Percentiles rank a stretch among this genome's conserved stretches.
Conservation (phyloP, 2,888 invertebrate species). For the Orchesellides sinensis region DNA sequence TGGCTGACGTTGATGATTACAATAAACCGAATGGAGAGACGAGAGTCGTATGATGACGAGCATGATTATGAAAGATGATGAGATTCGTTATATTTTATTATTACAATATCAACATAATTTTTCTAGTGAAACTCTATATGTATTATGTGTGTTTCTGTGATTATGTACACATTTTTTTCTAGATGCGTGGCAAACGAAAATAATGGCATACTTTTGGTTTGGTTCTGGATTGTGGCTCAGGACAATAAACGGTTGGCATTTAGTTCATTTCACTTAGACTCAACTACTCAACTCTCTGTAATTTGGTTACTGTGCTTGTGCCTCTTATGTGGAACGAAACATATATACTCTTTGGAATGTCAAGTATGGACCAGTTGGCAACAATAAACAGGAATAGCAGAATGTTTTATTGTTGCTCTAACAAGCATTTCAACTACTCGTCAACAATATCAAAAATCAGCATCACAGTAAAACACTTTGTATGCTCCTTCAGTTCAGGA, state of each 20-base stretch:
- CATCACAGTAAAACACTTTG: constrained; percentile 35
- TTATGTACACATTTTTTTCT: constrained; percentile 1
- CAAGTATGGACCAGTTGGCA: constrained; percentile 64
- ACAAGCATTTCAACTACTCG: constrained; percentile 60
- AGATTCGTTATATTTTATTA: constrained; percentile 65
- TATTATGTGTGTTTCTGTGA: constrained; percentile 1
- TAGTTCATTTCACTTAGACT: constrained; percentile 42
- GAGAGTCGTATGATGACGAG: constrained; percentile 41
- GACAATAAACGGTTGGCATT: constrained; percentile 62
- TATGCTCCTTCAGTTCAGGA: background rate
- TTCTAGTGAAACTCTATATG: constrained; percentile 30
- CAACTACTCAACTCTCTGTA: too few species aligned
- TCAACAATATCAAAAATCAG: constrained; percentile 59
- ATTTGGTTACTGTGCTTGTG: too few species aligned
- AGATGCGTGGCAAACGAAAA: constrained; percentile 29
- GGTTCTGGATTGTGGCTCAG: constrained; percentile 63
- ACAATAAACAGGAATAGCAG: constrained; percentile 64
- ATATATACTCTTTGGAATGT: constrained; percentile 53
- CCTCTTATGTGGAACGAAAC: background rate
- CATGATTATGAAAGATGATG: constrained; percentile 44
- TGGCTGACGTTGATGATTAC: constrained; percentile 55
- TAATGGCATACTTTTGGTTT: constrained; percentile 63
- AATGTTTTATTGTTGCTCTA: constrained; percentile 63
- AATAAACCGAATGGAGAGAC: constrained; percentile 43
- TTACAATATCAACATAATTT: constrained; percentile 64